phyloP scores from a whole-genome alignment of 2,797 vertebrate genomes.

The Spatula clypeata region DNA sequence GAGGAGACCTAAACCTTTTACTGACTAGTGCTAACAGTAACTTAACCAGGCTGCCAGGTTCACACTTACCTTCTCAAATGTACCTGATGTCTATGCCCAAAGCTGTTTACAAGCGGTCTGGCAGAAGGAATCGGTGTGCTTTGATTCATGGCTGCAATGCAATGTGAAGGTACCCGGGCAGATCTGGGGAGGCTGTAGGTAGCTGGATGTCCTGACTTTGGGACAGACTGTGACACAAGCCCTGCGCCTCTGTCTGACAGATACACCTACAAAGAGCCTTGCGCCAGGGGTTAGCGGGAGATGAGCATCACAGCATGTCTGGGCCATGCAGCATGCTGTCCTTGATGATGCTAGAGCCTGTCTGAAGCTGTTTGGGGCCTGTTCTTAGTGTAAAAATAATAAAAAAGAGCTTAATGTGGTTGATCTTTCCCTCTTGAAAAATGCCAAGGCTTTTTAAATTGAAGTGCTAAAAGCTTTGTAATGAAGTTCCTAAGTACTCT shows the following conservation, averaged over 20 bases:
- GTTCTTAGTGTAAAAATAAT: neutral
- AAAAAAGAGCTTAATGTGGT: neutral
- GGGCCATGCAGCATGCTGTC: neutral
- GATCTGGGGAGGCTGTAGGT: neutral
- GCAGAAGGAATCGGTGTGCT: neutral
- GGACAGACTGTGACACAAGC: neutral
- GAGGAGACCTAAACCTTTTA: neutral
- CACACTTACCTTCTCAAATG: neutral
- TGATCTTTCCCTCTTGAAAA: neutral
- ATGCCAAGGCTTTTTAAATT: neutral
- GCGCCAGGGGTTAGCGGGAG: neutral
- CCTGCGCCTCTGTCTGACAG: accelerated
- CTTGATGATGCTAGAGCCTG: neutral
- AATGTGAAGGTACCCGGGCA: neutral
- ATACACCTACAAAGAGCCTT: neutral
- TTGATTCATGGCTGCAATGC: neutral
- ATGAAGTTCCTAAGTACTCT: neutral
- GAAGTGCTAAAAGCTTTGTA: neutral
- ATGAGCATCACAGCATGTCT: neutral
- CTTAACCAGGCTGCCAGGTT: neutral
- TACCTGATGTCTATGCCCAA: accelerated
- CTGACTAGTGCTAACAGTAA: neutral
- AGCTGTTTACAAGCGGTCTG: neutral
- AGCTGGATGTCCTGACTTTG: neutral
- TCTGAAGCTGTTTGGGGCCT: neutral